Percentiles rank a stretch among this genome's conserved stretches.
These are phyloP conservation scores for Phoebastria nigripes DNA, from an alignment of 2,797 vertebrate genomes.

Conservation along the genomic window DNA sequence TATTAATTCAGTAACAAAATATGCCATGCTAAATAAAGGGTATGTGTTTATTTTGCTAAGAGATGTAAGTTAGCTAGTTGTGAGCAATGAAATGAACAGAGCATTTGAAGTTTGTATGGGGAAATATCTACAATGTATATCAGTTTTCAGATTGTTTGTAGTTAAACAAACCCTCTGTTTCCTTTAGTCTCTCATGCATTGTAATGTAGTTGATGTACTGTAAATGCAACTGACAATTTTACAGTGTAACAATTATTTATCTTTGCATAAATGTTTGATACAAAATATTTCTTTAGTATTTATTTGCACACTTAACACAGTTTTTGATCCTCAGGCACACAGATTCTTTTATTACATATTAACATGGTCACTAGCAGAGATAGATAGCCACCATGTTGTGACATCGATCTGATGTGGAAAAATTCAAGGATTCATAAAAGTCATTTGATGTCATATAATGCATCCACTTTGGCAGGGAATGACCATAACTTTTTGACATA, in stretches of 20 bases:
- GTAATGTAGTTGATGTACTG: slow-evolving; percentile 65
- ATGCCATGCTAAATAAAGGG: slow-evolving; percentile 71
- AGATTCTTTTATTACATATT: background rate
- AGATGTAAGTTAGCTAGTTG: slow-evolving; percentile 54
- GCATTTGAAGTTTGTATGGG: slow-evolving; percentile 57
- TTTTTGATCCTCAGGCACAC: background rate
- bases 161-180: slow-evolving; percentile 47
- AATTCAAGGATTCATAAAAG: background rate
- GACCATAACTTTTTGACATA: background rate
- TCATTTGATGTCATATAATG: background rate
- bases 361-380: background rate
- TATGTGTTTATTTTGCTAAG: slow-evolving; percentile 76
- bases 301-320: slow-evolving; percentile 44
- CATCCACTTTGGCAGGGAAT: background rate
- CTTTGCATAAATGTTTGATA: slow-evolving; percentile 80
- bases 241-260: slow-evolving; percentile 75
- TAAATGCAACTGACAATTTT: slow-evolving; percentile 71
- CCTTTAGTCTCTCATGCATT: slow-evolving; percentile 60
- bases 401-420: background rate
- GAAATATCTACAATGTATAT: slow-evolving; percentile 44
- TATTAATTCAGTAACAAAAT: slow-evolving; percentile 71
- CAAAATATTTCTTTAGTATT: slow-evolving; percentile 69
- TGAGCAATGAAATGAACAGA: slow-evolving; percentile 51
- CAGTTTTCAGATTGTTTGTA: slow-evolving; percentile 62
- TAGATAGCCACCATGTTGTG: background rate